A percentile compares a stretch with the other conserved stretches of the same genome.
phyloP scores from a whole-genome alignment of 1,140 invertebrate genomes.

The Xylocopa sonorina region DNA sequence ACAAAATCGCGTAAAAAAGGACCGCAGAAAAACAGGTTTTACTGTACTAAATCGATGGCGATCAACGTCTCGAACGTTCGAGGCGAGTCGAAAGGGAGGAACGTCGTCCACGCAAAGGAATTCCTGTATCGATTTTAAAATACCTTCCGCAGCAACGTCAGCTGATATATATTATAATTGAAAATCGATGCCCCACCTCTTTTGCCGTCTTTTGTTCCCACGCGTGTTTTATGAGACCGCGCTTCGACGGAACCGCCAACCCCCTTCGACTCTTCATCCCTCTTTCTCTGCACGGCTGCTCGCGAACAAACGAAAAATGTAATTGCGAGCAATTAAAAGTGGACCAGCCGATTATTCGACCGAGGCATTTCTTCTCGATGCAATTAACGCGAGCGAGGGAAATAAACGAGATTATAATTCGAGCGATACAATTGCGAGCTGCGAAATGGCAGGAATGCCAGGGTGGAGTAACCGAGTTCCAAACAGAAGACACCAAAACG shows the following conservation, averaged over 20 bases:
- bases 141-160: background rate
- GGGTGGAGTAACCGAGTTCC: background rate
- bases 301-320: background rate
- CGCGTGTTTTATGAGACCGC: background rate
- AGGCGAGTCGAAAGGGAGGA: background rate
- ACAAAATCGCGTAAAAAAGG: too few relatives aligned
- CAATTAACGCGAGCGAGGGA: background rate
- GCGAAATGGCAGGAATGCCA: too few relatives aligned
- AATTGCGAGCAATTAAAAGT: background rate
- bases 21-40: too few relatives aligned
- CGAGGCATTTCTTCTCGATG: background rate
- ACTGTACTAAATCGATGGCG: too few relatives aligned
- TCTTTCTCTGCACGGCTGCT: background rate
- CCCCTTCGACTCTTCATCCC: too few relatives aligned
- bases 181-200: slow-evolving; percentile 9
- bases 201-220: slow-evolving; percentile 8
- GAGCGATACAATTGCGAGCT: background rate
- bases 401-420: background rate
- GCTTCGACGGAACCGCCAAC: too few relatives aligned
- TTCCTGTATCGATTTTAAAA: background rate
- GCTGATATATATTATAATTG: background rate
- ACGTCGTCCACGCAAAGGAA: background rate
- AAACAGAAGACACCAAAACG: too few relatives aligned
- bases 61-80: too few relatives aligned
- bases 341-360: background rate